A percentile compares a stretch with the other conserved stretches of the same genome.
Evolutionary conservation across 2,888 invertebrate species (phyloP).

Genomic region (Aleiodes leptofemur): DNA sequence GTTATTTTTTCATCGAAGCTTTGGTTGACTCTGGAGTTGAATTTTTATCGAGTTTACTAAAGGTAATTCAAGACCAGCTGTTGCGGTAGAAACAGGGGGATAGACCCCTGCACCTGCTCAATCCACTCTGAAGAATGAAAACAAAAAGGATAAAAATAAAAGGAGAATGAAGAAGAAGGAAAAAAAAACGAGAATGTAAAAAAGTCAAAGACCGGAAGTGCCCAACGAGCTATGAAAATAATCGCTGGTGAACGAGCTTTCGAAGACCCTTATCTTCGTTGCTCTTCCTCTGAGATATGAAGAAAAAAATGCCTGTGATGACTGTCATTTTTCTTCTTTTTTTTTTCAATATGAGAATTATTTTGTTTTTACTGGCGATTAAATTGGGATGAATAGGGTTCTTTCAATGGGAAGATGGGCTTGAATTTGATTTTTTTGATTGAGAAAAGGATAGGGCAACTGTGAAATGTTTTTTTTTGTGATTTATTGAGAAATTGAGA

Average conservation of each 20-base stretch:
- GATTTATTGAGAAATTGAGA: too few relatives aligned
- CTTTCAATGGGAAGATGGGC: too few relatives aligned
- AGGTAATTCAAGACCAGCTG: not conserved
- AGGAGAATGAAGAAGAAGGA: too few relatives aligned
- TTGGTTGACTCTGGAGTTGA: not conserved
- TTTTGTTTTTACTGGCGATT: too few relatives aligned
- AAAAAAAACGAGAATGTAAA: not conserved
- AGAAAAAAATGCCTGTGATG: not conserved
- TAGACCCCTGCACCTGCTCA: conserved; percentile 21
- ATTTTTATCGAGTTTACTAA: not conserved
- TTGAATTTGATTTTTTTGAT: too few relatives aligned
- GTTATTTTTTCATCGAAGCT: not conserved
- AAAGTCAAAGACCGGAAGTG: conserved; percentile 13
- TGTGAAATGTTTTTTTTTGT: too few relatives aligned
- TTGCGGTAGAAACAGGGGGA: conserved; percentile 13
- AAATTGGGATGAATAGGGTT: too few relatives aligned
- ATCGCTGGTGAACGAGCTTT: conserved; percentile 24
- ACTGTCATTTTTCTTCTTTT: not conserved
- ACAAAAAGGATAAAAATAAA: not conserved
- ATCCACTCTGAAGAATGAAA: conserved; percentile 11
- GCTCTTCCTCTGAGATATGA: conserved; percentile 19
- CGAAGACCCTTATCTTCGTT: conserved; percentile 13
- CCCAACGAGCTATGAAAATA: conserved; percentile 29
- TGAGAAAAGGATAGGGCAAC: too few relatives aligned
- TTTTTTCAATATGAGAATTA: too few relatives aligned